Evolutionary conservation across 1,140 invertebrate genomes (phyloP).

Genomic region (Heliconius melpomene): DNA sequence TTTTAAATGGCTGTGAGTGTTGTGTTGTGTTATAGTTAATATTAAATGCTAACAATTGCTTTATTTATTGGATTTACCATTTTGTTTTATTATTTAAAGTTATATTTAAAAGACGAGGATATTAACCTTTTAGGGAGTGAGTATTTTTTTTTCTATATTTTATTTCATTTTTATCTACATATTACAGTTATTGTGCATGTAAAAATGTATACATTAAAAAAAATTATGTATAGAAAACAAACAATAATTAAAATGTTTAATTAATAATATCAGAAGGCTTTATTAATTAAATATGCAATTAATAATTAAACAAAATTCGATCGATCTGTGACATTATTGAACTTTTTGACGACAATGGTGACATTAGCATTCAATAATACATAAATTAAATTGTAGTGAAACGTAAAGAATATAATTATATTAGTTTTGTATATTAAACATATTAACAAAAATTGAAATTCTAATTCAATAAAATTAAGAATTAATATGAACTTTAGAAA

Average conservation of each 20-base stretch:
- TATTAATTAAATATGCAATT: conserved; percentile 2
- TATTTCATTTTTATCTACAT: background rate
- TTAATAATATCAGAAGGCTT: background rate
- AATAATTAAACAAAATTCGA: conserved; percentile 14
- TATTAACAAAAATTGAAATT: background rate
- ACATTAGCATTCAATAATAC: conserved; percentile 49
- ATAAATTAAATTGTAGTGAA: conserved; percentile 43
- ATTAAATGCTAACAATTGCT: conserved; percentile 58
- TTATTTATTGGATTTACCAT: conserved; percentile 51
- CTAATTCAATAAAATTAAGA: background rate
- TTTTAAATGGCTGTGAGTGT: conserved; percentile 54
- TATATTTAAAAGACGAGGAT: conserved; percentile 35
- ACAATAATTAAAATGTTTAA: background rate
- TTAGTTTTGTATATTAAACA: background rate
- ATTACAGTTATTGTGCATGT: background rate
- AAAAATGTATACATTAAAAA: background rate
- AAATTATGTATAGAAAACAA: background rate
- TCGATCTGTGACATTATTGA: conserved; percentile 40
- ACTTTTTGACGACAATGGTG: conserved; percentile 48
- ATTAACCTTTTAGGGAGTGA: background rate
- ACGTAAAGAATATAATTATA: conserved; percentile 14
- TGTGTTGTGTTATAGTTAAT: conserved; percentile 55
- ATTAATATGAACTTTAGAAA: background rate
- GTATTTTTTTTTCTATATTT: background rate
- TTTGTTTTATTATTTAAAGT: conserved; percentile 51